Conservation (phyloP, 1,140 invertebrate species). For the Drosophila elegans region DNA sequence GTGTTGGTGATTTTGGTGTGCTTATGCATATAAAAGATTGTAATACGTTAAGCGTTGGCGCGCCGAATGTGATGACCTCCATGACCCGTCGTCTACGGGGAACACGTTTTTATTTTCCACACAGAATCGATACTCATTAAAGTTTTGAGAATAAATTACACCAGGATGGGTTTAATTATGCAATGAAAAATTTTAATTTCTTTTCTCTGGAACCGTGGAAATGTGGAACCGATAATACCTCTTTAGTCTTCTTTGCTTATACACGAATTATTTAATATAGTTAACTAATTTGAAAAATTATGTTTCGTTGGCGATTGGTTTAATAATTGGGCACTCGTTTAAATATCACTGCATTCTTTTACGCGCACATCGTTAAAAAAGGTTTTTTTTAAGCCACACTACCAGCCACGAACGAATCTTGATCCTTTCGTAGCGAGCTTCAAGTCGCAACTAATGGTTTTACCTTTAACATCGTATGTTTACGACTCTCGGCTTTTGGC, state of each 20-base stretch:
- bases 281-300: neutral
- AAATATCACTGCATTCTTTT: conserved; percentile 58
- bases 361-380: conserved; percentile 40
- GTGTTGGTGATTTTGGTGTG: conserved; percentile 40
- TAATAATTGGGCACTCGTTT: neutral
- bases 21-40: conserved; percentile 69
- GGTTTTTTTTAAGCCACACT: neutral
- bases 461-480: conserved; percentile 11
- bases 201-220: neutral
- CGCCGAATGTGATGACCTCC: conserved; percentile 63
- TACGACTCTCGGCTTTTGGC: conserved; percentile 17
- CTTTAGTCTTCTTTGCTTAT: neutral
- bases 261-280: neutral
- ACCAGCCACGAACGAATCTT: conserved; percentile 18
- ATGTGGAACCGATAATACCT: neutral
- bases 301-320: neutral
- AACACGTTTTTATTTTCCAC: conserved; percentile 55
- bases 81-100: conserved; percentile 55
- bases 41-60: conserved; percentile 51
- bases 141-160: conserved; percentile 65
- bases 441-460: conserved; percentile 51
- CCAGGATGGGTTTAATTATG: conserved; percentile 26
- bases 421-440: conserved; percentile 72
- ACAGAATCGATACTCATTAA: conserved; percentile 82
- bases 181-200: conserved; percentile 14